phyloP scores from a whole-genome alignment of 2,113 vertebrate species.

The Callipepla californica region DNA sequence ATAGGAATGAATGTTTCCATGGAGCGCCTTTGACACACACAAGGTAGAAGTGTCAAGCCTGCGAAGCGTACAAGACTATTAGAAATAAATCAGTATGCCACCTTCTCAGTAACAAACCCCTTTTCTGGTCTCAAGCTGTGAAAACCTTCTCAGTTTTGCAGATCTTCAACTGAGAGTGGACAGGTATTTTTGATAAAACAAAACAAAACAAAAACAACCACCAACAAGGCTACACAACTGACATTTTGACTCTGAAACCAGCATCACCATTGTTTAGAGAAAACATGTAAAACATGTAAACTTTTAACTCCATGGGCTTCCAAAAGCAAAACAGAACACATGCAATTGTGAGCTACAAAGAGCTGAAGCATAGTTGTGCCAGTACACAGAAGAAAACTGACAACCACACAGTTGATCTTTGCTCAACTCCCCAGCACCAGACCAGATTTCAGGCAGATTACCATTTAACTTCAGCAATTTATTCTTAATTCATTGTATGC shows the following conservation, averaged over 20 bases:
- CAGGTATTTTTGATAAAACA: background rate
- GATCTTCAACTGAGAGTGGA: fast-evolving
- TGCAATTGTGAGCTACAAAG: background rate
- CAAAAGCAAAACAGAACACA: background rate
- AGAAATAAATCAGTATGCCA: background rate
- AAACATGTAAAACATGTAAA: background rate
- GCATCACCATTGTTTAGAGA: fast-evolving
- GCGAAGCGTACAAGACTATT: background rate
- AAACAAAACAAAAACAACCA: background rate
- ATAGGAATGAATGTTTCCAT: background rate
- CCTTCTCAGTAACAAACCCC: background rate
- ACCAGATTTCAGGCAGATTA: background rate
- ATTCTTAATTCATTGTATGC: background rate
- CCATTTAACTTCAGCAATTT: conserved; percentile 1
- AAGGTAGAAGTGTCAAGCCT: background rate
- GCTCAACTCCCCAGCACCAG: background rate
- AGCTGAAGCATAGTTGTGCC: background rate
- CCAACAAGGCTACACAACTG: background rate
- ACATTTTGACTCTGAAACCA: fast-evolving
- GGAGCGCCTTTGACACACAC: background rate
- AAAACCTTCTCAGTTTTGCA: background rate
- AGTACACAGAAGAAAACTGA: background rate
- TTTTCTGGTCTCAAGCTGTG: background rate
- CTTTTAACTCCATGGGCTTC: background rate
- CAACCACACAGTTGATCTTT: background rate